A percentile compares a stretch with the other conserved stretches of the same genome.
phyloP scores from a whole-genome alignment of 1,140 invertebrate genomes.

The Eupristina koningsbergeri region DNA sequence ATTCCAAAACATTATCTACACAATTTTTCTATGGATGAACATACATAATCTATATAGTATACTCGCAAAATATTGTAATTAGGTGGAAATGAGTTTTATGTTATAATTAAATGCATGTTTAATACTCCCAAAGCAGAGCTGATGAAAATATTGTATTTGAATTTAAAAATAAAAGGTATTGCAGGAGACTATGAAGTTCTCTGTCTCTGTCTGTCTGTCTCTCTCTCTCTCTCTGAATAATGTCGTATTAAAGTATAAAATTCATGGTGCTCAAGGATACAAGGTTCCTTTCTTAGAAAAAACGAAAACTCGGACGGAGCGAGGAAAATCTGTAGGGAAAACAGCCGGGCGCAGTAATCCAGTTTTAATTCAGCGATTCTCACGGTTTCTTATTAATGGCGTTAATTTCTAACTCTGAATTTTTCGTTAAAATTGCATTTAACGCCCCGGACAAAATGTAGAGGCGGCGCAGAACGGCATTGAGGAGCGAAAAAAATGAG shows the following conservation, averaged over 20 bases:
- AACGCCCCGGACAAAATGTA: neutral
- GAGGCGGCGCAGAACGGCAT: neutral
- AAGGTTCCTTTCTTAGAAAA: neutral
- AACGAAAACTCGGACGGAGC: neutral
- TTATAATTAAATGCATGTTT: neutral
- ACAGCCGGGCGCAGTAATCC: neutral
- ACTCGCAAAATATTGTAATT: neutral
- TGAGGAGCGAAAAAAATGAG: neutral
- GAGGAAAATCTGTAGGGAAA: neutral
- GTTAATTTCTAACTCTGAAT: neutral
- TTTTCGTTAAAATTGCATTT: neutral
- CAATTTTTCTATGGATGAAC: neutral
- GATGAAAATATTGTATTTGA: constrained; percentile 10
- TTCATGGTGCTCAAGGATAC: neutral
- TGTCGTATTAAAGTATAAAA: neutral
- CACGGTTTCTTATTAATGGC: neutral
- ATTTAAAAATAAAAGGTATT: neutral
- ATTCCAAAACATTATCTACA: neutral
- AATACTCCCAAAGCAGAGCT: neutral
- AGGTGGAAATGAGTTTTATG: neutral
- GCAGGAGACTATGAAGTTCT: neutral
- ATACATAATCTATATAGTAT: neutral
- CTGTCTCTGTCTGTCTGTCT: too few species aligned
- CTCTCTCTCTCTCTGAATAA: too few species aligned
- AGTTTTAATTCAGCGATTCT: neutral